Evolutionary conservation across 2,888 invertebrate species (phyloP).

Genomic region (Caenorhabditis afra): DNA sequence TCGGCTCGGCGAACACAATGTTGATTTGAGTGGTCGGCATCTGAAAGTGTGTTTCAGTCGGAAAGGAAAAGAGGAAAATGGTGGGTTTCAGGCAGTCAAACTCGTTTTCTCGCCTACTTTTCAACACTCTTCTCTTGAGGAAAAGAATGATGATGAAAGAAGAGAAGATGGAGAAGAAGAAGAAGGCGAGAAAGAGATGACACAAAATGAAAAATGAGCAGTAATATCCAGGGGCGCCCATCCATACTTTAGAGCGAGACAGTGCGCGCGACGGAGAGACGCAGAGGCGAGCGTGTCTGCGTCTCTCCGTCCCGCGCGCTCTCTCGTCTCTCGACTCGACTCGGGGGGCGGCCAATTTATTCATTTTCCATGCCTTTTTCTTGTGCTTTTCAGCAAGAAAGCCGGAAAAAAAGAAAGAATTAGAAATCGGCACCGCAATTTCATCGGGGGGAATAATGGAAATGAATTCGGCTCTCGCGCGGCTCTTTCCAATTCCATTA

Average conservation of each 20-base stretch:
- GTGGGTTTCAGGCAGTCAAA: too few relatives aligned
- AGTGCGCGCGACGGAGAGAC: constrained; percentile 15
- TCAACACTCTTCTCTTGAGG: neutral
- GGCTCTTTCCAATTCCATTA: constrained; percentile 14
- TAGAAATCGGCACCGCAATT: too few relatives aligned
- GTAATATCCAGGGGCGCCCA: constrained; percentile 40
- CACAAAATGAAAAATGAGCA: constrained; percentile 56
- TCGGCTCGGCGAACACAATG: constrained; percentile 72
- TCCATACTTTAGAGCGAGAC: constrained; percentile 45
- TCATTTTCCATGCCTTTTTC: constrained; percentile 20
- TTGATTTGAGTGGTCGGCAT: constrained; percentile 79
- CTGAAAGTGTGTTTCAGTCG: constrained; percentile 62
- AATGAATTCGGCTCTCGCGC: constrained; percentile 9
- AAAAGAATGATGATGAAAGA: constrained; percentile 32
- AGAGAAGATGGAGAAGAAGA: constrained; percentile 18
- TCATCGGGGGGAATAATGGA: neutral
- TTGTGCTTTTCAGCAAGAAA: neutral
- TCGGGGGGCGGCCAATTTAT: constrained; percentile 26
- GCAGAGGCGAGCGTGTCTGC: constrained; percentile 17
- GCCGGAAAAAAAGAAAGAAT: neutral
- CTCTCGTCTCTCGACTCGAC: constrained; percentile 5
- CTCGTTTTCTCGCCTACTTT: too few relatives aligned
- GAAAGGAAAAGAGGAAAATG: constrained; percentile 1
- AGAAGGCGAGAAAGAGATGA: constrained; percentile 22
- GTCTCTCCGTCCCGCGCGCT: constrained; percentile 10